Conservation (phyloP, 2,888 invertebrate species). For the Hypena proboscidalis region DNA sequence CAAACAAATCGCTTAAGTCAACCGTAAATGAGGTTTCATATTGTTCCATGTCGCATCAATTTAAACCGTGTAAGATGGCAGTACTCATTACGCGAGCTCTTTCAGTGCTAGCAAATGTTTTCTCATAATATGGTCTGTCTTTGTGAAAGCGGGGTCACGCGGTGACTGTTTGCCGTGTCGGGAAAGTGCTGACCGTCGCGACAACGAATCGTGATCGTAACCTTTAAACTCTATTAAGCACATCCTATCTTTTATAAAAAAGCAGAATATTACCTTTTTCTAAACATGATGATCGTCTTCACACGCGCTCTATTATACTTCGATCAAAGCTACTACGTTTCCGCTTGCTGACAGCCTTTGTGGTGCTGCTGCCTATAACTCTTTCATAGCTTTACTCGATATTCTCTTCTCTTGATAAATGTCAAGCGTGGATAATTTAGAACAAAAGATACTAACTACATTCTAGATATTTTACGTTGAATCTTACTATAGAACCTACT, state of each 20-base stretch:
- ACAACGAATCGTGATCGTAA: slow-evolving; percentile 26
- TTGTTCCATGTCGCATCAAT: slow-evolving; percentile 20
- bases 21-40: neutral
- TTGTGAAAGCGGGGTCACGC: slow-evolving; percentile 20
- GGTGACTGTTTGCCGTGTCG: slow-evolving; percentile 27
- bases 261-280: slow-evolving; percentile 39
- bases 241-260: slow-evolving; percentile 18
- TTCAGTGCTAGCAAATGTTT: slow-evolving; percentile 26
- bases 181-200: slow-evolving; percentile 32
- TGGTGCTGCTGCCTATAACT: slow-evolving; percentile 32
- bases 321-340: slow-evolving; percentile 50
- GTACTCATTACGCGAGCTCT: slow-evolving; percentile 22
- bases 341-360: slow-evolving; percentile 57
- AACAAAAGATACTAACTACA: no score
- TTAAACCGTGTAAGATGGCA: slow-evolving; percentile 18
- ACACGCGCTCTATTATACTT: slow-evolving; percentile 44
- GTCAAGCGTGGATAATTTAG: neutral
- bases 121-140: slow-evolving; percentile 10
- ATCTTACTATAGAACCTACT: no score
- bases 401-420: neutral
- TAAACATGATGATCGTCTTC: slow-evolving; percentile 40
- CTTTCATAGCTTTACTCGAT: neutral
- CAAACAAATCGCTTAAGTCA: neutral
- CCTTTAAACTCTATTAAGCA: slow-evolving; percentile 41
- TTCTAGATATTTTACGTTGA: no score